Evolutionary conservation across 1,140 invertebrate species (phyloP).

Genomic region (Onthophagus taurus): DNA sequence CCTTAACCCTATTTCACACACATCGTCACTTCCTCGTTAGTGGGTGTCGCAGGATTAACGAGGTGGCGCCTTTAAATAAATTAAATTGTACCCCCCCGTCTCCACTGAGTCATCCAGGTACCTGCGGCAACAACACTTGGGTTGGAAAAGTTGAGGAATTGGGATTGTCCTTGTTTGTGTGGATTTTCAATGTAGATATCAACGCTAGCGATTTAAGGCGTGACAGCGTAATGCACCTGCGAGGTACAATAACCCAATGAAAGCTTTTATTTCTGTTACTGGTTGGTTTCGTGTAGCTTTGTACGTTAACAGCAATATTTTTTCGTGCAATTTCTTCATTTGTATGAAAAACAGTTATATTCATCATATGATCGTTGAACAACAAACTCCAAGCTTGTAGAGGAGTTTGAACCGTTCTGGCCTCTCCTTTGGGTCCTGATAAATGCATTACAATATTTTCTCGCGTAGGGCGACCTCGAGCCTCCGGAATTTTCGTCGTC

Average conservation of each 20-base stretch:
- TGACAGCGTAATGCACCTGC: slow-evolving; percentile 9
- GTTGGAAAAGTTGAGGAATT: no score
- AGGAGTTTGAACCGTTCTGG: slow-evolving; percentile 4
- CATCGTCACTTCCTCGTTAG: no score
- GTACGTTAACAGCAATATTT: neutral
- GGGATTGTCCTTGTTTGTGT: no score
- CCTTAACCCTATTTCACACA: no score
- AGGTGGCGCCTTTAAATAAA: no score
- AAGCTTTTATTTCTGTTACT: slow-evolving; percentile 1
- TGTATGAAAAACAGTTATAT: slow-evolving; percentile 12
- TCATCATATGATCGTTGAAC: slow-evolving; percentile 10
- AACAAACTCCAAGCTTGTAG: slow-evolving; percentile 9
- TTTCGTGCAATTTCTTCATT: slow-evolving; percentile 13
- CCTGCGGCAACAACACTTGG: no score
- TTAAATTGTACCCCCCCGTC: no score
- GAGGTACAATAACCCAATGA: slow-evolving; percentile 7
- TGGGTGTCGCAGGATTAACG: no score
- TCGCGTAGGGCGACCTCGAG: slow-evolving; percentile 3
- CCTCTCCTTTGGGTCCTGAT: slow-evolving; percentile 9
- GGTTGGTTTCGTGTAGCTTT: slow-evolving; percentile 3
- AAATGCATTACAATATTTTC: slow-evolving; percentile 10
- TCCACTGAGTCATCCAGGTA: no score
- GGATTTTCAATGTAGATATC: no score
- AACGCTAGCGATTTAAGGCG: no score
- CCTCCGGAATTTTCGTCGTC: neutral